A percentile compares a stretch with the other conserved stretches of the same genome.
Conservation (phyloP, 2,113 vertebrate species). For the Setophaga coronata region DNA sequence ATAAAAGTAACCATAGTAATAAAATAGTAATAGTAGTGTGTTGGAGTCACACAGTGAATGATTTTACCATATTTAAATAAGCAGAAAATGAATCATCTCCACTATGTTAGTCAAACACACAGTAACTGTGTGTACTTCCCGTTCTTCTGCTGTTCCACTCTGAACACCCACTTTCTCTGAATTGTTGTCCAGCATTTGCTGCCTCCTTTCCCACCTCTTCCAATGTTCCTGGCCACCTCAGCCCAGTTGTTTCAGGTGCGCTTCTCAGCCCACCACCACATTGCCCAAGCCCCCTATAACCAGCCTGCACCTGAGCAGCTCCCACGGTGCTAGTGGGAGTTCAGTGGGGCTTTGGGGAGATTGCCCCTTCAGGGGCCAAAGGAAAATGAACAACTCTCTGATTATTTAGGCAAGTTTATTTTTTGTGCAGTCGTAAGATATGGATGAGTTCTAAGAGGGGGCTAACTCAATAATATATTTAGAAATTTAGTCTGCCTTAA, state of each 20-base stretch:
- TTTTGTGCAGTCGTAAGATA: neutral
- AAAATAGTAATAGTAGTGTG: neutral
- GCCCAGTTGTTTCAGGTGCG: neutral
- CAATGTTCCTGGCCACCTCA: rapidly evolving
- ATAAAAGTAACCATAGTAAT: neutral
- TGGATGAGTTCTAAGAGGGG: neutral
- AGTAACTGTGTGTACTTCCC: neutral
- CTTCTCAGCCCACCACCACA: neutral
- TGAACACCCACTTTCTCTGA: neutral
- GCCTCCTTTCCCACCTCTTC: neutral
- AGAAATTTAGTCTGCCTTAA: neutral
- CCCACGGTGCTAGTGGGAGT: rapidly evolving
- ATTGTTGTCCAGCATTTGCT: neutral
- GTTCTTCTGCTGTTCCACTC: neutral
- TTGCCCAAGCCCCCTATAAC: neutral
- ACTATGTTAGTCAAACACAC: neutral
- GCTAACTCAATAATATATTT: neutral
- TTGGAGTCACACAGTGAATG: neutral
- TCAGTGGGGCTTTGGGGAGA: neutral
- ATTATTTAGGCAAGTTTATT: neutral
- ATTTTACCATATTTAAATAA: neutral
- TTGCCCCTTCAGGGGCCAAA: neutral
- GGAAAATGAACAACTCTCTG: neutral
- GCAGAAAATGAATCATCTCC: neutral
- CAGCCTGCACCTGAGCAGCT: neutral